These are phyloP conservation scores for Gephyroberyx darwinii DNA, from an alignment of 2,797 vertebrate genomes.

Conservation along the genomic window DNA sequence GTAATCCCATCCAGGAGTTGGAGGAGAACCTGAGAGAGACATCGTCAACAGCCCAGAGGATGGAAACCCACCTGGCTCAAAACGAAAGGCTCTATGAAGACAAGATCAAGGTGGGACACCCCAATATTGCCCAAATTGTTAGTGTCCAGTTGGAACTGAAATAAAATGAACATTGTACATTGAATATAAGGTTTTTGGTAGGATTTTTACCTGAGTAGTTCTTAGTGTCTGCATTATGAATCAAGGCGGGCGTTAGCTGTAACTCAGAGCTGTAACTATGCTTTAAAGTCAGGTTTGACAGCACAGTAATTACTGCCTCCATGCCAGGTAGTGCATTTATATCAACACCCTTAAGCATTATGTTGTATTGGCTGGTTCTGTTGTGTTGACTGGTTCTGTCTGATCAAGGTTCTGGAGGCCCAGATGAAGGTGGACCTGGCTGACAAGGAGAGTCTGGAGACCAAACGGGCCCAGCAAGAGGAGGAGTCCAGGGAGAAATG, in stretches of 20 bases:
- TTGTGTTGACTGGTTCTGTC: slow-evolving; percentile 15
- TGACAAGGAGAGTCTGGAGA: slow-evolving; percentile 94
- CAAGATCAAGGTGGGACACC: slow-evolving; percentile 91
- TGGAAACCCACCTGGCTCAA: slow-evolving; percentile 95
- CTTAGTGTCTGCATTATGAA: slow-evolving; percentile 31
- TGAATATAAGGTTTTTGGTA: neutral
- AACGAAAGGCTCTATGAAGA: slow-evolving; percentile 97
- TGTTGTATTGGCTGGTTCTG: neutral
- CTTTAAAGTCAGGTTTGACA: slow-evolving; percentile 41
- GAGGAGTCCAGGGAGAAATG: slow-evolving; percentile 94
- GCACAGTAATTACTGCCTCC: slow-evolving; percentile 42
- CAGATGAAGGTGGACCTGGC: slow-evolving; percentile 96
- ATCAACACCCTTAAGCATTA: neutral
- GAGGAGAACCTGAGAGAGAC: slow-evolving; percentile 96
- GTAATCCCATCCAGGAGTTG: slow-evolving; percentile 84
- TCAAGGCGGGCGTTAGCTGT: slow-evolving; percentile 16
- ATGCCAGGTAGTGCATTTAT: slow-evolving; percentile 36
- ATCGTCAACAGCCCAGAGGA: slow-evolving; percentile 92
- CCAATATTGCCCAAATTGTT: neutral
- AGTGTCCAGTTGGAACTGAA: neutral
- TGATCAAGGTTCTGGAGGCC: slow-evolving; percentile 89
- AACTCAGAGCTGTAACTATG: slow-evolving; percentile 33
- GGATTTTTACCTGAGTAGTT: neutral
- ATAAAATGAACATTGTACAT: neutral
- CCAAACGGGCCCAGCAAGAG: slow-evolving; percentile 89